These are phyloP conservation scores for Mnemiopsis leidyi DNA, from an alignment of 37 sponge, comb jelly and placozoan genomes.

Conservation along the genomic window DNA sequence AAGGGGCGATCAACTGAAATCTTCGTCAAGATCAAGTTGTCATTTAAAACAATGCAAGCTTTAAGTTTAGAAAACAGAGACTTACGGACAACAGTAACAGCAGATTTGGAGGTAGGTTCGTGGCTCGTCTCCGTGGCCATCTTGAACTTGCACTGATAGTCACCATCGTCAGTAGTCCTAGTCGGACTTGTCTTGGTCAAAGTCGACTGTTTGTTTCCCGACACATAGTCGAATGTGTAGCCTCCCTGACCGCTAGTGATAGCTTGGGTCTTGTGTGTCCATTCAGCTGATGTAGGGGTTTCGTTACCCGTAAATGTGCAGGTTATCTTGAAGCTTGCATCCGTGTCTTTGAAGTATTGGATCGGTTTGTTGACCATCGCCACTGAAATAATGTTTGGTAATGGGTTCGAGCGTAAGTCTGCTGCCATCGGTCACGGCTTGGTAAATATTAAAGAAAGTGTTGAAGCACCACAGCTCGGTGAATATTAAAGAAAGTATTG, in stretches of 20 bases:
- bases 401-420: too few relatives aligned
- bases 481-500: too few relatives aligned
- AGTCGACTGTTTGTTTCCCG: neutral
- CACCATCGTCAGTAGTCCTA: neutral
- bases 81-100: neutral
- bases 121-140: neutral
- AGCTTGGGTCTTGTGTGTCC: neutral
- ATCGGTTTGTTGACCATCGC: neutral
- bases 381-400: too few relatives aligned
- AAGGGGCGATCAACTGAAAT: too few relatives aligned
- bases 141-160: slow-evolving; percentile 10
- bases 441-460: too few relatives aligned
- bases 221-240: neutral
- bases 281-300: neutral
- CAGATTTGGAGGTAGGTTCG: neutral
- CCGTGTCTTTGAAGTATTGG: neutral
- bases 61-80: too few relatives aligned
- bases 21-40: too few relatives aligned
- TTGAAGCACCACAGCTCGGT: too few relatives aligned
- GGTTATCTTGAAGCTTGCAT: neutral
- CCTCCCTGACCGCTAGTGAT: neutral
- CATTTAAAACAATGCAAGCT: too few relatives aligned
- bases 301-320: neutral
- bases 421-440: too few relatives aligned
- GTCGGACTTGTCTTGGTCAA: neutral